Evolutionary conservation across 2,888 invertebrate genomes (phyloP).

Genomic region (Volucella inanis): DNA sequence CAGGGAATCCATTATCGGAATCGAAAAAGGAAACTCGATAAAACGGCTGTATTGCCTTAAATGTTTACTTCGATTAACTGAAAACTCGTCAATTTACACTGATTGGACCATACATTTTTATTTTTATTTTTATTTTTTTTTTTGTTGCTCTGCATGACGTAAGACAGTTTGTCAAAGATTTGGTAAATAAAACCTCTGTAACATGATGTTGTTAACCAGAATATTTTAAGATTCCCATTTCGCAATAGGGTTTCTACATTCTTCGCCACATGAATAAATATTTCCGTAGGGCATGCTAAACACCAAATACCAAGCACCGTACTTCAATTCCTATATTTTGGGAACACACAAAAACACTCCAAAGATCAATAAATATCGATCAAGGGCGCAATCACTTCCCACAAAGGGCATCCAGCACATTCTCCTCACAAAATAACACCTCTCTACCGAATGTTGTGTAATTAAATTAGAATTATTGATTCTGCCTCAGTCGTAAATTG

Average conservation of each 20-base stretch:
- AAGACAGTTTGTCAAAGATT: too few relatives aligned
- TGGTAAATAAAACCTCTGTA: too few relatives aligned
- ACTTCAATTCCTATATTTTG: background rate
- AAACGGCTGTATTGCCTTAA: too few relatives aligned
- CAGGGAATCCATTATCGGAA: too few relatives aligned
- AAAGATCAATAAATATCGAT: slow-evolving; percentile 53
- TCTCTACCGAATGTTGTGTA: slow-evolving; percentile 39
- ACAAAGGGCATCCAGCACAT: background rate
- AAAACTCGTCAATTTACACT: too few relatives aligned
- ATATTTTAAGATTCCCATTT: too few relatives aligned
- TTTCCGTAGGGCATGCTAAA: background rate
- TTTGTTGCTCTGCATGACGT: too few relatives aligned
- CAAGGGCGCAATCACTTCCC: slow-evolving; percentile 37
- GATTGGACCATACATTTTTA: too few relatives aligned
- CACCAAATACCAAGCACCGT: background rate
- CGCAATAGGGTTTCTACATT: background rate
- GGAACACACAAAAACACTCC: slow-evolving; percentile 12
- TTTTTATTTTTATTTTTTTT: too few relatives aligned
- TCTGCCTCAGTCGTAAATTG: slow-evolving; percentile 38
- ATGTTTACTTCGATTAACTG: too few relatives aligned
- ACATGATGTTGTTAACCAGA: too few relatives aligned
- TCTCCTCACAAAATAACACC: background rate
- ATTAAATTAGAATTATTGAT: slow-evolving; percentile 66
- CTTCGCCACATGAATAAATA: background rate
- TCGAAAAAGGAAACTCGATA: too few relatives aligned